phyloP scores from a whole-genome alignment of 2,888 invertebrate species.

The Nebria salina region DNA sequence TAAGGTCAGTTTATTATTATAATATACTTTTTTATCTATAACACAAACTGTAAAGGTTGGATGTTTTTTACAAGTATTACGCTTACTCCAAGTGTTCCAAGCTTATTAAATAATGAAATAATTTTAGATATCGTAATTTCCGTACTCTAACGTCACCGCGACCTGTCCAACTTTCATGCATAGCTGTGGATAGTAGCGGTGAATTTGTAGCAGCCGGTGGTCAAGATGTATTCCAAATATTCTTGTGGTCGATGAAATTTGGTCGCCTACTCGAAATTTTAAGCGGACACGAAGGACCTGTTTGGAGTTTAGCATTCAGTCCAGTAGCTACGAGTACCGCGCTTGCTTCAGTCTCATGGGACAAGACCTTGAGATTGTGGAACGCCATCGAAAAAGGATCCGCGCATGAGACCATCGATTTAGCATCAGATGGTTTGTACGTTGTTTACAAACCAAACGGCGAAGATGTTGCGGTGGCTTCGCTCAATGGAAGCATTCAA shows the following conservation, averaged over 20 bases:
- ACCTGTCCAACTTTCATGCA: constrained; percentile 91
- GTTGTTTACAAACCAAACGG: constrained; percentile 92
- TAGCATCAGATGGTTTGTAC: constrained; percentile 83
- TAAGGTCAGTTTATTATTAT: constrained; percentile 67
- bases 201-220: constrained; percentile 96
- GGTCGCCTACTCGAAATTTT: constrained; percentile 91
- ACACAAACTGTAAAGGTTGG: no score
- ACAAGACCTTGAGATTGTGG: constrained; percentile 92
- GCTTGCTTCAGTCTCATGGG: constrained; percentile 93
- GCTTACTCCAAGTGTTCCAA: no score
- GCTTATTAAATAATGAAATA: no score
- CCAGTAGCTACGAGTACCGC: constrained; percentile 76
- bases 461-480: constrained; percentile 90
- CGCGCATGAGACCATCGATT: constrained; percentile 81
- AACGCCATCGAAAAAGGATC: constrained; percentile 86
- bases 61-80: no score
- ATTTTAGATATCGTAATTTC: constrained; percentile 92
- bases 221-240: constrained; percentile 94
- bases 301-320: constrained; percentile 81
- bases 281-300: constrained; percentile 93
- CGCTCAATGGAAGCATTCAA: constrained; percentile 85
- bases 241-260: constrained; percentile 94
- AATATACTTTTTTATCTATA: no score
- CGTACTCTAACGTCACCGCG: constrained; percentile 93
- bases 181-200: constrained; percentile 87